Conservation (phyloP, 2,888 invertebrate species). For the Drosophila tripunctata region DNA sequence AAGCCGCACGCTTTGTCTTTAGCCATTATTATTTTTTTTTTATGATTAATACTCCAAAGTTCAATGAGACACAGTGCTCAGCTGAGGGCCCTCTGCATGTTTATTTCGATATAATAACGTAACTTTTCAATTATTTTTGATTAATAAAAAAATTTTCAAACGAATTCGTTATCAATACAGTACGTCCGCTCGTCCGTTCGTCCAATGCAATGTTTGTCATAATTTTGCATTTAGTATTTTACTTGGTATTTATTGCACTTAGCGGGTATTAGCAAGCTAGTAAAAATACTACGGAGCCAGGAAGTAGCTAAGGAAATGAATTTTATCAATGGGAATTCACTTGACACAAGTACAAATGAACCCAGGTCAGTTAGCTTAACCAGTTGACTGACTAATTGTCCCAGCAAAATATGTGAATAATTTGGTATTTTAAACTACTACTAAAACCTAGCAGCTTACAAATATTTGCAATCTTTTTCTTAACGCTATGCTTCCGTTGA, state of each 20-base stretch:
- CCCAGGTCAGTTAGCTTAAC: constrained; percentile 51
- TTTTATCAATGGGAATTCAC: constrained; percentile 46
- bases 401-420: constrained; percentile 10
- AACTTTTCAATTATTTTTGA: constrained; percentile 38
- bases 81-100: constrained; percentile 6
- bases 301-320: constrained; percentile 35
- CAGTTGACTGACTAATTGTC: constrained; percentile 16
- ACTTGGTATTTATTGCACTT: constrained; percentile 48
- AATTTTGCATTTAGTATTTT: constrained; percentile 17
- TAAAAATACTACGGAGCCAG: constrained; percentile 26
- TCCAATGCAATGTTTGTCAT: not conserved
- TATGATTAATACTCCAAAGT: constrained; percentile 74
- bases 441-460: not conserved
- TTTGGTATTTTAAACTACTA: not conserved
- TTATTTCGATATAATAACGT: constrained; percentile 62
- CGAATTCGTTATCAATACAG: constrained; percentile 43
- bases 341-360: constrained; percentile 6
- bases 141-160: constrained; percentile 44
- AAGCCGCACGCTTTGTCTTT: constrained; percentile 28
- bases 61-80: constrained; percentile 24
- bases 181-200: constrained; percentile 1
- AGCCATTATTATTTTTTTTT: not conserved
- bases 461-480: constrained; percentile 19
- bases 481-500: constrained; percentile 35
- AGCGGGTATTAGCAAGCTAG: constrained; percentile 5